Base-by-base conservation (phyloP, 2,888 invertebrate genomes). In the Conomelus anceps region DNA sequence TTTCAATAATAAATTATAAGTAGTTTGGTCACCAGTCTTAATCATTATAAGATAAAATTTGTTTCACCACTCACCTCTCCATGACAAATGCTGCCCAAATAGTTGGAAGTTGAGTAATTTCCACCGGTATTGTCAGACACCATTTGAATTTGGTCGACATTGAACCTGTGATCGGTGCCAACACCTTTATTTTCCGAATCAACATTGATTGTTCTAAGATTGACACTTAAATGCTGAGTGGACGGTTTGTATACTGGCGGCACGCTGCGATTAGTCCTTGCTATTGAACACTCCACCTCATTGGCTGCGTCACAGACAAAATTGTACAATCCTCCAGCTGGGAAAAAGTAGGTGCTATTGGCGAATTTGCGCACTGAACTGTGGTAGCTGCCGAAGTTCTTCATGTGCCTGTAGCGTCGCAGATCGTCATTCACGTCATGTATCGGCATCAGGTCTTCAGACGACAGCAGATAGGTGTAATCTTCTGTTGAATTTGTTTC, bases 281-380 rank as follows among this genome's bases (percentile, higher is more conserved):
- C 26, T 24, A 90, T 89, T 23, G 34, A 22, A 87, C 90, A 90
- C 23, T 88, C 29, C 29, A 63, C 86, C n/a, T 84, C 89, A 20
- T 88, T 85, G 17, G 34, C 88, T 89, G 13, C 89, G 84, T 26
- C 89, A 88, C 92, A 92, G 0, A 90, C 88, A 13, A 92, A 89
- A 86, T 91, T 91, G 90, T 92, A 95, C 22, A 96, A 92, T 23
- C 94, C 94, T 7, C 94, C 94, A 0, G 95, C 94, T 0, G 96
- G 96, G 92, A 96, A 96, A 93, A 95, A 96, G 90, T 95, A 93
- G 89, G 93, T 93, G 84, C 93, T 93, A 34, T 94, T 94, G 0
- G 95, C 94, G 7, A 96, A 92, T 92, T 94, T 94, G 20, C 95
- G 94, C 85, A 96, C 93, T 0, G 91, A 90, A 17, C 91, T 90